Evolutionary conservation across 1,140 invertebrate species (phyloP).

Genomic region (Atopsyche davidsoni): DNA sequence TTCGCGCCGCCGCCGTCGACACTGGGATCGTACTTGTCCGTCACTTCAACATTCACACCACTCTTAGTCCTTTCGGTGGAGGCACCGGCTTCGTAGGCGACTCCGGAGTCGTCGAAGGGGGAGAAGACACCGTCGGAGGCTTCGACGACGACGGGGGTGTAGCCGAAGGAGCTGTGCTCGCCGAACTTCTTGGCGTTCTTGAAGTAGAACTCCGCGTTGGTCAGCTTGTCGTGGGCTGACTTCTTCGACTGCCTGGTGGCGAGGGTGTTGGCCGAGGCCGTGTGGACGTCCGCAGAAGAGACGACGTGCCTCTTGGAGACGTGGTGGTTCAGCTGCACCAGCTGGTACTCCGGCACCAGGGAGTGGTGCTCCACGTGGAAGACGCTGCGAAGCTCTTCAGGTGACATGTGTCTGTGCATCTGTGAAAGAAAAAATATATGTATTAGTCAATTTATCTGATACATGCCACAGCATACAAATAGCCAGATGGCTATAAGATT

Average conservation of each 20-base stretch:
- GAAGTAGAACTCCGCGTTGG: constrained; percentile 24
- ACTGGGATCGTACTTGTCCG: constrained; percentile 37
- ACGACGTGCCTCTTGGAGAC: constrained; percentile 42
- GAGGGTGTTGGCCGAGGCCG: constrained; percentile 34
- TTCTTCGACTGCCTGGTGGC: constrained; percentile 31
- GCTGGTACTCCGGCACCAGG: constrained; percentile 54
- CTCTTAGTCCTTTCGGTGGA: constrained; percentile 27
- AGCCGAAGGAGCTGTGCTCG: constrained; percentile 1
- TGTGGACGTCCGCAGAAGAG: constrained; percentile 18
- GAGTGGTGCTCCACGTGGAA: constrained; percentile 75
- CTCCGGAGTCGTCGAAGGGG: constrained; percentile 3
- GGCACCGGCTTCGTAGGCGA: neutral
- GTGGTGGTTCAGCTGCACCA: constrained; percentile 50
- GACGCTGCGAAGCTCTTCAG: constrained; percentile 68
- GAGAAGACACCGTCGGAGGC: neutral
- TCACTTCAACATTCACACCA: constrained; percentile 41
- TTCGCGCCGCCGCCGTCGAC: constrained; percentile 35
- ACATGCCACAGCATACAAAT: neutral
- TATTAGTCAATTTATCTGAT: neutral
- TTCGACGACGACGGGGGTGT: neutral
- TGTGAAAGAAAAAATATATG: constrained; percentile 41
- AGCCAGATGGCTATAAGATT: neutral
- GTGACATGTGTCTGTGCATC: constrained; percentile 80
- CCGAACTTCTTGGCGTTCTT: constrained; percentile 32
- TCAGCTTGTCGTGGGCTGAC: constrained; percentile 40